Evolutionary conservation across 1,140 invertebrate genomes (phyloP), one percentile per base, ranked within the genome.

Genomic region (Ceratina japonica): DNA sequence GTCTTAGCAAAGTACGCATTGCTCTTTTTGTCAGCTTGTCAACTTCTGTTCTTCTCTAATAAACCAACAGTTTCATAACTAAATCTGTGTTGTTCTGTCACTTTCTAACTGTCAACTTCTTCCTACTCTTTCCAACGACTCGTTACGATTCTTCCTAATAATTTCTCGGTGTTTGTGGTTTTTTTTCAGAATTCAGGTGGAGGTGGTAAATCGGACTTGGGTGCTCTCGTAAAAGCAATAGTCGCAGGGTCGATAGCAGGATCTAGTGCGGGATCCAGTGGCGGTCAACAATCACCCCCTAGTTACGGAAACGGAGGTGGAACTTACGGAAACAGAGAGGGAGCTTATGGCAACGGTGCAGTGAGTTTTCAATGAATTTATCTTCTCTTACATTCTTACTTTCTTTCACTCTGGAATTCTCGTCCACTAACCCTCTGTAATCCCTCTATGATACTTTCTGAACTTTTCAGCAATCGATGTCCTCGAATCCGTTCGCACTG

Each of bases 201-300:
- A 15, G 68, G 68, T 3, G 84, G 82, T 0, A 86, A 87, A n/a
- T 85, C 88, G 0, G 91, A 92, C 49, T 1, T 92, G 0, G 87
- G 86, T 3, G 82, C 83, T 8, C 51, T 92, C 4, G 80, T 93
- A n/a, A 86, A 87, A 13, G 85, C 89, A 0, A 72, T 93, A 18
- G 76, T 92, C 13, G 84, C 89, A 16, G 91, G 91, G 20, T 70
- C 89, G 0, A 71, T 91, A 8, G 86, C 91, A 15, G 92, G 92
- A 1, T 82, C 89, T 0, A 92, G 91, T 59, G 88, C 90, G 5
- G 91, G 91, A 16, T 81, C 90, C 2, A 92, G 89, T 63, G 89
- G 20, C 13, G 52, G 65, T 27, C 49, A 52, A 3, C 27, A 69
- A 63, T 56, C 82, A 0, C 81, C 82, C 0, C 83, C 87, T 0